Percentiles rank a stretch among this genome's conserved stretches.
phyloP scores from a whole-genome alignment of 30 jellyfish, hydroid and myxozoan genomes.

The Rhopilema esculentum region DNA sequence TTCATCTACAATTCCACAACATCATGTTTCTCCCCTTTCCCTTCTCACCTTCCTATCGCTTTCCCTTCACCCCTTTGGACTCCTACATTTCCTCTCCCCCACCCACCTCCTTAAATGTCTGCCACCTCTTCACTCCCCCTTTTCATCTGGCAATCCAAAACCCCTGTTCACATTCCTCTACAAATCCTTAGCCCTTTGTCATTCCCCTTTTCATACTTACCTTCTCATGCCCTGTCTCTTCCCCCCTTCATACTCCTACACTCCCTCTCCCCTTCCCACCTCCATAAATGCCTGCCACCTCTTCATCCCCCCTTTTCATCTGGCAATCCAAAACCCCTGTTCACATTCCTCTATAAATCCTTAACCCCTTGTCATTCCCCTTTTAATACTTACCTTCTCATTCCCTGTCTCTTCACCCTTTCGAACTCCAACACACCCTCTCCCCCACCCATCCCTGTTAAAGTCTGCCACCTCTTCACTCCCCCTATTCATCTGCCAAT shows the following conservation, averaged over 20 bases:
- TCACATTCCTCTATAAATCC: background rate
- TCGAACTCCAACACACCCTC: background rate
- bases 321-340: background rate
- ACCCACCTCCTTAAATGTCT: too few species aligned
- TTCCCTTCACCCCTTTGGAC: background rate
- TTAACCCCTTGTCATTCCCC: background rate
- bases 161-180: background rate
- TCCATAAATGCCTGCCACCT: too few species aligned
- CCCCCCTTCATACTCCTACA: background rate
- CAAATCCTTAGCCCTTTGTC: background rate
- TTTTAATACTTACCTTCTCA: background rate
- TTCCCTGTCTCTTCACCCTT: background rate
- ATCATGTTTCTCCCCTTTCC: background rate
- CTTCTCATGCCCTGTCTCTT: background rate
- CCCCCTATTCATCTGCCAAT: background rate
- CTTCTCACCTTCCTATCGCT: background rate
- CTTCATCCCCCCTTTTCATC: background rate
- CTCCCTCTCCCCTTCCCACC: too few species aligned
- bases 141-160: too few species aligned
- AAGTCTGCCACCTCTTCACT: background rate
- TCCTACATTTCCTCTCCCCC: too few species aligned
- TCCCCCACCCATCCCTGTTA: background rate
- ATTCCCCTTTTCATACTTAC: background rate
- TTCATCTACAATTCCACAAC: background rate
- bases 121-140: background rate